Percentiles rank a stretch among this genome's conserved stretches.
These are phyloP conservation scores for Euglossa dilemma DNA, from an alignment of 1,140 invertebrate genomes.

Conservation along the genomic window DNA sequence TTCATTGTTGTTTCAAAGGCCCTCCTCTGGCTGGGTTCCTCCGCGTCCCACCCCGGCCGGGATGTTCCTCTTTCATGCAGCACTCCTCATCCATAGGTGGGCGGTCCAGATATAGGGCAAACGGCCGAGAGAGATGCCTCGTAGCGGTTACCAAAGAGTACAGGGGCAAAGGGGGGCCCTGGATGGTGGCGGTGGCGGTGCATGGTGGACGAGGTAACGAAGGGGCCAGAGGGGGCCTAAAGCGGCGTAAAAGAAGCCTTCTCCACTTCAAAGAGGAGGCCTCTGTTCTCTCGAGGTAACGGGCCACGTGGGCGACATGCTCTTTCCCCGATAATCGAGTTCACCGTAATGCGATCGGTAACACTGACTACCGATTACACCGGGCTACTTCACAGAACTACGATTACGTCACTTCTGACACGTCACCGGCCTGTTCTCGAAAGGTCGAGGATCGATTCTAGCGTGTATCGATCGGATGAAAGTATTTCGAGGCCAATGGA, in stretches of 20 bases:
- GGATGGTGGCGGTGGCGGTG: slow-evolving; percentile 3
- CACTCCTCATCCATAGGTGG: slow-evolving; percentile 47
- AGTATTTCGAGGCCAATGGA: slow-evolving; percentile 14
- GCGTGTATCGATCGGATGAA: not conserved
- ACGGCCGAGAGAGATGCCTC: slow-evolving; percentile 25
- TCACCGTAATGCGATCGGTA: slow-evolving; percentile 58
- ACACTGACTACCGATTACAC: slow-evolving; percentile 47
- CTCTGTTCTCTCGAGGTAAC: slow-evolving; percentile 20
- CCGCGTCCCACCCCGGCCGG: slow-evolving; percentile 32
- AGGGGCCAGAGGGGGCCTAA: slow-evolving; percentile 43
- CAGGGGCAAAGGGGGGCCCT: no score
- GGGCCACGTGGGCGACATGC: slow-evolving; percentile 50
- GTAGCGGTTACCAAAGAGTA: slow-evolving; percentile 35
- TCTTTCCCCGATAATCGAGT: slow-evolving; percentile 65
- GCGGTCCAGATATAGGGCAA: slow-evolving; percentile 67
- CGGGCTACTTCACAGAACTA: not conserved
- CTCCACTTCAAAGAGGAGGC: slow-evolving; percentile 72
- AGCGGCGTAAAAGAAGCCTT: slow-evolving; percentile 68
- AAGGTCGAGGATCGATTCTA: not conserved
- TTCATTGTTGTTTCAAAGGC: slow-evolving; percentile 81
- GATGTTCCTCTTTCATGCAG: slow-evolving; percentile 53
- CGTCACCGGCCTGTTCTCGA: not conserved
- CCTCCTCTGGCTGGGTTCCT: slow-evolving; percentile 53
- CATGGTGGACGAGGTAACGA: not conserved
- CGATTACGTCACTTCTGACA: slow-evolving; percentile 15